Conservation (phyloP, 2,888 invertebrate genomes). For the Nyleta sp. region DNA sequence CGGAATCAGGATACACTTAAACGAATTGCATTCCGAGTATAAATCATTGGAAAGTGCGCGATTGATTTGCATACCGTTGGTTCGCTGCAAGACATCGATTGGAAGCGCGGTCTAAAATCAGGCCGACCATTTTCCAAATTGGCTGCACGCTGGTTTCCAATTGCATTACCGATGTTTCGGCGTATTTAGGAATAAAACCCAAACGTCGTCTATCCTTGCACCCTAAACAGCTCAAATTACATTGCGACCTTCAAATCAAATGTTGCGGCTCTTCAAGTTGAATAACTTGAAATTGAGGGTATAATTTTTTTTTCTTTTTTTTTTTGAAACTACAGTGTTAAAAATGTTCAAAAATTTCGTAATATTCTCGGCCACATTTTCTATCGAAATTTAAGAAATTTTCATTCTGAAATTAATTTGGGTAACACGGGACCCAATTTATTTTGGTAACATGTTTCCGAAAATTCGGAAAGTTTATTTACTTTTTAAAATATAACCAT, state of each 20-base stretch:
- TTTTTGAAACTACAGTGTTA: no score
- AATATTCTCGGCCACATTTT: no score
- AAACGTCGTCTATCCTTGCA: slow-evolving; percentile 9
- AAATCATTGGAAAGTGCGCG: slow-evolving; percentile 79
- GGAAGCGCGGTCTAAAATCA: slow-evolving; percentile 73
- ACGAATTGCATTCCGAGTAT: slow-evolving; percentile 79
- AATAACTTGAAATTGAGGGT: no score
- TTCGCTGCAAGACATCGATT: slow-evolving; percentile 71
- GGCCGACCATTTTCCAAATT: slow-evolving; percentile 78
- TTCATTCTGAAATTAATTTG: no score
- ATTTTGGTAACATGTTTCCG: no score
- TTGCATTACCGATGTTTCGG: slow-evolving; percentile 55
- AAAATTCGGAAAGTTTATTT: no score
- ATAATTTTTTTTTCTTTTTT: no score
- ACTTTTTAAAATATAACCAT: no score
- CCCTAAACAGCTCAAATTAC: slow-evolving; percentile 4
- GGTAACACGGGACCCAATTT: no score
- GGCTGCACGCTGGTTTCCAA: slow-evolving; percentile 71
- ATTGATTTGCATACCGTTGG: slow-evolving; percentile 81
- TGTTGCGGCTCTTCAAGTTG: no score
- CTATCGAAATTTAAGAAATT: no score
- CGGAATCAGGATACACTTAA: slow-evolving; percentile 82
- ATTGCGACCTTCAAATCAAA: neutral
- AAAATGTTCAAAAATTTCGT: no score
- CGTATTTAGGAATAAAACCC: slow-evolving; percentile 64